Conservation (phyloP, 2,888 invertebrate species). For the Ptychoptera albimana region DNA sequence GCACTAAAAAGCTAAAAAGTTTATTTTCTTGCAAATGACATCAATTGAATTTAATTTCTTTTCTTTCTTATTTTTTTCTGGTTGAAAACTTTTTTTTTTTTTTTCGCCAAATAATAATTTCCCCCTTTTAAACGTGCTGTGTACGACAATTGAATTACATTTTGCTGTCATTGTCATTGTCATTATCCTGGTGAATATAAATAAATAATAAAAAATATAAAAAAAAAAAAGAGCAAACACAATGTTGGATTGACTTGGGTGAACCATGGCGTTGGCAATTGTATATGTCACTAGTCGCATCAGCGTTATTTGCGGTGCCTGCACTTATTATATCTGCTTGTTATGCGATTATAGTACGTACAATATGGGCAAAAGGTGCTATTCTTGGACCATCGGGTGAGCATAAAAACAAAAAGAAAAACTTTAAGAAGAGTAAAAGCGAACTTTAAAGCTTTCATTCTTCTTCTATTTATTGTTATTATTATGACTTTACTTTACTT, state of each 20-base stretch:
- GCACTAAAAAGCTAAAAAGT: too few relatives aligned
- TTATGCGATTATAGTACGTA: constrained; percentile 78
- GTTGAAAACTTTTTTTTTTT: too few relatives aligned
- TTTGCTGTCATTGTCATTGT: not conserved
- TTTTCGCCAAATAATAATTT: too few relatives aligned
- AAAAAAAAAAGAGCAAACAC: constrained; percentile 40
- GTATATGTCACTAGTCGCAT: constrained; percentile 72
- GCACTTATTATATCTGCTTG: constrained; percentile 78
- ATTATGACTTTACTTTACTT: not conserved
- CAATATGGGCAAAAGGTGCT: constrained; percentile 70
- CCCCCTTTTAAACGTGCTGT: not conserved
- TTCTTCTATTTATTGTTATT: too few relatives aligned
- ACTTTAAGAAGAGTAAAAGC: too few relatives aligned
- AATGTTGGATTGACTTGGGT: constrained; percentile 80
- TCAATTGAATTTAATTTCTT: not conserved
- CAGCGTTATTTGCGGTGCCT: constrained; percentile 70
- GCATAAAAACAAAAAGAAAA: constrained; percentile 4
- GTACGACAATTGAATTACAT: not conserved
- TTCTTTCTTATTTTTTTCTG: not conserved
- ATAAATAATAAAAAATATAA: not conserved
- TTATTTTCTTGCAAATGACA: not conserved
- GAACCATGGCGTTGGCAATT: constrained; percentile 65
- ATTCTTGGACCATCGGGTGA: constrained; percentile 24
- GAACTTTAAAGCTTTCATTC: too few relatives aligned
- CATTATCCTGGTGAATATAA: not conserved